Base-by-base conservation (phyloP, 2,888 invertebrate species). In the Leucozona laternaria region DNA sequence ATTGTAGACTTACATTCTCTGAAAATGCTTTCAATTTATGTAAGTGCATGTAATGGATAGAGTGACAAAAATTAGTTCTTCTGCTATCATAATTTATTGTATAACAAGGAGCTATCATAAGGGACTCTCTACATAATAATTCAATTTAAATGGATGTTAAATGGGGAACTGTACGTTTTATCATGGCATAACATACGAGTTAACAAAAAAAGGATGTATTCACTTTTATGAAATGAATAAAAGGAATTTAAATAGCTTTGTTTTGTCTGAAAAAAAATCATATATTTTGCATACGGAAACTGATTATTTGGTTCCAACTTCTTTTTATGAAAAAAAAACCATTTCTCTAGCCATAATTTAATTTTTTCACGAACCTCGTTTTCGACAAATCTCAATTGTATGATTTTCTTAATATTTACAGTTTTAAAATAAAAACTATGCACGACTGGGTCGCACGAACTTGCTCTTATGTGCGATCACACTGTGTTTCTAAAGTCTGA, bases 21-120 rank as follows among this genome's bases (percentile, higher is more conserved):
- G 22, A 78, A 62, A 70, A 40, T 53, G 78, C 78, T 55, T 62
- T 62, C 34, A 62, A 71, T 64, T 53, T 68, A 53, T 68, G 62
- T 64, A 71, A 79, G 78, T 71, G 62, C 71, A 71, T 79, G 62
- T 71, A 45, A 55, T 71, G 62, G 17, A 53, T 62, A 34, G 31
- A 71, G 53, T 43, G 53, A 28, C 22, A 71, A 55, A 62, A 55
- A 78, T 43, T 60, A 53, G 70, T 60, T 60, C 37, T 68, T 40
- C 48, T 40, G 28, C 17, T 48, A 22, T 66, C 20, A 34, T 48
- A 66, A 48, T 34, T 43, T 31, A 34, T 43, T 43, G 31, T 60
- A 28, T 70, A 40, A 70, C 37, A 62, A 68, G 20, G 28, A 43
- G 22, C 13, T 10, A 31, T 60, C 43, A 60, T 53, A 60, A 34